phyloP scores from a whole-genome alignment of 2,888 invertebrate genomes.

The Caenorhabditis zanzibari region DNA sequence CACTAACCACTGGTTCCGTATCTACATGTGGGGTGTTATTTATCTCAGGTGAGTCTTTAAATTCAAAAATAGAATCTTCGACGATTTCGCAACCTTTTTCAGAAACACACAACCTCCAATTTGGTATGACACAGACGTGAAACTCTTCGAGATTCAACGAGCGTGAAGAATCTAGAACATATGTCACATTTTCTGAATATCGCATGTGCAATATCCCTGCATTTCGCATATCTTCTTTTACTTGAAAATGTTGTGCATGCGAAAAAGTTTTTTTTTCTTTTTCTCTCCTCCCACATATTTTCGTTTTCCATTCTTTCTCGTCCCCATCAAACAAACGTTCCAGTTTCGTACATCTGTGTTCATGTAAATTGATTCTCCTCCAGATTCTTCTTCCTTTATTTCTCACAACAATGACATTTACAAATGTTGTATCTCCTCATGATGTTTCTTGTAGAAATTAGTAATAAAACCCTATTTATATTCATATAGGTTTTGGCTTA shows the following conservation, averaged over 20 bases:
- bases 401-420: conserved; percentile 45
- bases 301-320: not conserved
- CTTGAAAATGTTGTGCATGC: conserved; percentile 34
- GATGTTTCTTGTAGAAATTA: conserved; percentile 31
- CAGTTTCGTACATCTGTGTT: conserved; percentile 52
- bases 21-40: conserved; percentile 99
- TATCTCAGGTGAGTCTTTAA: conserved; percentile 90
- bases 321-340: conserved; percentile 31
- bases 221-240: conserved; percentile 54
- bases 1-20: conserved; percentile 99
- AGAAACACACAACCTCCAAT: conserved; percentile 98
- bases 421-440: conserved; percentile 20
- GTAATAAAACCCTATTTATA: conserved; percentile 32
- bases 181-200: conserved; percentile 58
- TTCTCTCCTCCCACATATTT: not conserved
- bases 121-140: conserved; percentile 99
- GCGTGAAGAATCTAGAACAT: conserved; percentile 60
- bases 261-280: too few species aligned
- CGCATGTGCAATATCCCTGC: conserved; percentile 60
- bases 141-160: conserved; percentile 96
- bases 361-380: conserved; percentile 40
- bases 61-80: not conserved
- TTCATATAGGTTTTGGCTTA: not conserved
- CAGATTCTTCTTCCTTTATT: conserved; percentile 11
- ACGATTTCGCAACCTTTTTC: conserved; percentile 80